Percentiles rank a stretch among this genome's conserved stretches.
Evolutionary conservation across 2,113 vertebrate species (phyloP).

Genomic region (Gorsachius goisagi): DNA sequence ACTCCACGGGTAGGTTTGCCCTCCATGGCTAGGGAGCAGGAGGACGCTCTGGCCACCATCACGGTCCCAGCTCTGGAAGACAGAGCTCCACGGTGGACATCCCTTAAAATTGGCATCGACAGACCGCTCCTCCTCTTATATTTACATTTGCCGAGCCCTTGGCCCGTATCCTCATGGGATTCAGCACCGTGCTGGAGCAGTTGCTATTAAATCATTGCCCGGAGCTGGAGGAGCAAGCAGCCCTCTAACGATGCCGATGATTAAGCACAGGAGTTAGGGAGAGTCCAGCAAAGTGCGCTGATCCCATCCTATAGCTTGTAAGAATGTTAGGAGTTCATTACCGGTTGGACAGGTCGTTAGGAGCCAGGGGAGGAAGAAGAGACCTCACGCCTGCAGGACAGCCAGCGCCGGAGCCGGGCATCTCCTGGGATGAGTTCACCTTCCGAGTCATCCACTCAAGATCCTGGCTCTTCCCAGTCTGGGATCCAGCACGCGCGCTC

Average conservation of each 20-base stretch:
- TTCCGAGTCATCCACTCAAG: background rate
- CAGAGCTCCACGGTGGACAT: background rate
- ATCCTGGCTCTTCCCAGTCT: background rate
- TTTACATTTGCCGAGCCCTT: background rate
- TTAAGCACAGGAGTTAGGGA: background rate
- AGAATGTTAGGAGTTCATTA: accelerated
- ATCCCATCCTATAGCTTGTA: accelerated
- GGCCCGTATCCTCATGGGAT: background rate
- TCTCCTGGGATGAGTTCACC: background rate
- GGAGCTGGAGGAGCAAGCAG: background rate
- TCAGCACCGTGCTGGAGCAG: accelerated
- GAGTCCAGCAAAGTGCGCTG: background rate
- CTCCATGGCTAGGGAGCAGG: background rate
- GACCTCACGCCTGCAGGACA: background rate
- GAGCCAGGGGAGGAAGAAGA: background rate
- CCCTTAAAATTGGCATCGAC: background rate
- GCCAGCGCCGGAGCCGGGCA: background rate
- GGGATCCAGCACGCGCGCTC: background rate
- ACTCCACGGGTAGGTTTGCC: background rate
- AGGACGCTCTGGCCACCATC: background rate
- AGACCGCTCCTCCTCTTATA: background rate
- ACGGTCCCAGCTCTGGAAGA: background rate
- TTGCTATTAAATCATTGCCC: background rate
- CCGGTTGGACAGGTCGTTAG: accelerated
- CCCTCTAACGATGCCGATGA: background rate